A percentile compares a stretch with the other conserved stretches of the same genome.
These are phyloP conservation scores for Lordiphosa mommai DNA, from an alignment of 1,140 invertebrate species.

Conservation along the genomic window DNA sequence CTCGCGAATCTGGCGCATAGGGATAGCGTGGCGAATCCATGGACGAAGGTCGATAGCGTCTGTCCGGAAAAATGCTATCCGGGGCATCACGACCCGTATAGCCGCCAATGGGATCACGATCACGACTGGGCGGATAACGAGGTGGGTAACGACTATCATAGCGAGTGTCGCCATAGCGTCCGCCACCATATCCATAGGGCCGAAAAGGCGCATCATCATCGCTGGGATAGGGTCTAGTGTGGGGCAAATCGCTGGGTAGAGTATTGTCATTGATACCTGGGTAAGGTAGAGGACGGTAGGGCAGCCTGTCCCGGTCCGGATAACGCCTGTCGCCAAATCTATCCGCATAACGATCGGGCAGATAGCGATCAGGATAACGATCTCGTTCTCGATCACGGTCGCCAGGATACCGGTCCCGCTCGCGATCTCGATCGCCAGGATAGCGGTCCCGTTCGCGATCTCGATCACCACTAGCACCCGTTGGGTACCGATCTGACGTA, in stretches of 20 bases:
- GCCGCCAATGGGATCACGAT: constrained; percentile 60
- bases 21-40: constrained; percentile 59
- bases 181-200: constrained; percentile 56
- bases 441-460: constrained; percentile 41
- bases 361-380: constrained; percentile 70
- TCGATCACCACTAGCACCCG: constrained; percentile 78
- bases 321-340: constrained; percentile 74
- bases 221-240: constrained; percentile 62
- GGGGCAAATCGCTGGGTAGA: constrained; percentile 63
- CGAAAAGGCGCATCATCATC: constrained; percentile 67
- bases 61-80: constrained; percentile 72
- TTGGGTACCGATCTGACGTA: constrained; percentile 73
- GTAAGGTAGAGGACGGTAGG: constrained; percentile 77
- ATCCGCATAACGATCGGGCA: constrained; percentile 51
- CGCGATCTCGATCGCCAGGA: constrained; percentile 53
- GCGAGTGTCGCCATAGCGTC: constrained; percentile 64
- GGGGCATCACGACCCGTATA: constrained; percentile 74
- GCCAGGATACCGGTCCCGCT: constrained; percentile 36
- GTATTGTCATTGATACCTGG: constrained; percentile 67
- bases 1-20: constrained; percentile 46
- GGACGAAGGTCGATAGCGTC: constrained; percentile 67
- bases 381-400: constrained; percentile 64
- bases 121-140: constrained; percentile 63
- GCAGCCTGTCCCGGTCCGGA: constrained; percentile 69
- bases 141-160: constrained; percentile 69